Evolutionary conservation across 2,113 vertebrate genomes (phyloP), one percentile per base, ranked within the genome.

Genomic region (Poicephalus meyeri): DNA sequence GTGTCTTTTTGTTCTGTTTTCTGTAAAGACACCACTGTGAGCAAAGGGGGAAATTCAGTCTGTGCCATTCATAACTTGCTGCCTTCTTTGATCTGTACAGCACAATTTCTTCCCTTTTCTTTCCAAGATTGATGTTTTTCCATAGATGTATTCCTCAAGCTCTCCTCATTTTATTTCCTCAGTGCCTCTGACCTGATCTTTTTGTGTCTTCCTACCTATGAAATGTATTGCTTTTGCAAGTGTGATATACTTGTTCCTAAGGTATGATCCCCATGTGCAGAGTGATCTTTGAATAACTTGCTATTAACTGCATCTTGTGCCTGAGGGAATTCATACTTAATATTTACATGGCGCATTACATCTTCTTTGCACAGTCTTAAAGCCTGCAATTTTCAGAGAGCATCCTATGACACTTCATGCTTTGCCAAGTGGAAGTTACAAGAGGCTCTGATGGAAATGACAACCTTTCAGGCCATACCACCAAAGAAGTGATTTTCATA

Each of bases 391-490:
- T 95, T 90, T 82, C 85, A 58, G 37, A 77, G 81, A 86, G 41
- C 91, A 77, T 91, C 92, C 47, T 70, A 20, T 84, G 68, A 66
- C 79, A 93, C 31, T 33, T 42, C 39, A 49, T 87, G 63, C 82
- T 86, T 69, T 80, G 68, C 81, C 73, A 68, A 93, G 84, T 88
- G 56, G 74, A 61, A 93, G 70, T 78, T 78, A 23, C 61, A 91
- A 61, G 91, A 79, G 41, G 9, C 74, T 92, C 49, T 93, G 58
- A 87, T 91, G 90, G 94, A 94, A 93, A 96, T 96, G 93, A 94
- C 84, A 84, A 56, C 85, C 73, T 93, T 97, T 89, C 86, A 94
- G 69, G 41, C 69, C 80, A 33, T 70, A 77, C 68, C n/a, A 86
- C 71, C 47, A 52, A 81, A 63, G 80, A 80, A 52, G 42, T 89